These are phyloP conservation scores for Montipora capitata DNA, from an alignment of 92 coral and sea anemone genomes.

Conservation along the genomic window DNA sequence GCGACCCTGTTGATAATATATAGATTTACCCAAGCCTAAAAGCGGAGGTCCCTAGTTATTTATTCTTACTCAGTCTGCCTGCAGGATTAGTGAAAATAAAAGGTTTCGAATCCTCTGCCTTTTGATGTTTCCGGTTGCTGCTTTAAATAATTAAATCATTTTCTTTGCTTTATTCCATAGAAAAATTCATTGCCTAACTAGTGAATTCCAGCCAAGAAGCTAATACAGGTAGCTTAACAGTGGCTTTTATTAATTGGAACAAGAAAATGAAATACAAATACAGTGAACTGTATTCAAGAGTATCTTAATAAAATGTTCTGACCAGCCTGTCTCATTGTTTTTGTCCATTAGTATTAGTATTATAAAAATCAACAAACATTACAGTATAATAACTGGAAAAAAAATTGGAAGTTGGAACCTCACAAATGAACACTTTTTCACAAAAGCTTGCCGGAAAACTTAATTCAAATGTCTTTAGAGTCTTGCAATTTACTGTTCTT, in stretches of 20 bases:
- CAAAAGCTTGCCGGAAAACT: constrained; percentile 19
- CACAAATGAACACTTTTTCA: constrained; percentile 21
- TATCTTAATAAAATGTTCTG: constrained; percentile 24
- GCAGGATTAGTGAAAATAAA: too few species aligned
- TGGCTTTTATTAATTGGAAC: constrained; percentile 24
- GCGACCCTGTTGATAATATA: too few species aligned
- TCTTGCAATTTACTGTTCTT: constrained; percentile 26
- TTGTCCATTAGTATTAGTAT: not conserved
- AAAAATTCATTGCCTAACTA: too few species aligned
- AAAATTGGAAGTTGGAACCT: constrained; percentile 9
- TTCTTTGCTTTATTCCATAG: too few species aligned
- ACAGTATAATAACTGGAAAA: constrained; percentile 12
- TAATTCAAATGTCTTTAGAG: constrained; percentile 19
- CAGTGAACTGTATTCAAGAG: constrained; percentile 36
- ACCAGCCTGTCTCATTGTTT: constrained; percentile 11
- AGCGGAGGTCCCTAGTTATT: too few species aligned
- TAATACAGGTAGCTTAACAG: constrained; percentile 29
- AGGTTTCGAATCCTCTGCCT: too few species aligned
- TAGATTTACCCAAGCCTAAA: too few species aligned
- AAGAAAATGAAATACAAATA: constrained; percentile 31
- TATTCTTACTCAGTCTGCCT: too few species aligned
- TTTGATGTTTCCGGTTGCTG: too few species aligned
- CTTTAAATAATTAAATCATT: too few species aligned
- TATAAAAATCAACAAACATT: constrained; percentile 16
- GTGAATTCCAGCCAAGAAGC: too few species aligned